Percentiles rank a stretch among this genome's conserved stretches.
These are phyloP conservation scores for Eleginops maclovinus DNA, from an alignment of 2,113 vertebrate species.

Conservation along the genomic window DNA sequence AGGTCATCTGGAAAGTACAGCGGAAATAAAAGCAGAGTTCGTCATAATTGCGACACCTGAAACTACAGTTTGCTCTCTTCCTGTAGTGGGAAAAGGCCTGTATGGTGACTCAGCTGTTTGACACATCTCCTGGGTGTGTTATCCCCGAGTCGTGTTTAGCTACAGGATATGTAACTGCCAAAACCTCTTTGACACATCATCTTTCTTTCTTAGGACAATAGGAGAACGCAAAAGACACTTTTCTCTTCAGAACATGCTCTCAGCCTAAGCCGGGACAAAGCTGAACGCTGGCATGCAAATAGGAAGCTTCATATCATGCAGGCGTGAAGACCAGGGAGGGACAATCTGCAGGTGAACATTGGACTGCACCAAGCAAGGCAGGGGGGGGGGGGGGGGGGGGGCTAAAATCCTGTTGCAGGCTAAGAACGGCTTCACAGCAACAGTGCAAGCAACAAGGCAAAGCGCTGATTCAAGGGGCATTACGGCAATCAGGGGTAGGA, in stretches of 20 bases:
- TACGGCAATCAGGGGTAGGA: not conserved
- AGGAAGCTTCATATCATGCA: conserved; percentile 41
- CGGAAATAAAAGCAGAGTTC: not conserved
- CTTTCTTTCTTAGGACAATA: too few relatives aligned
- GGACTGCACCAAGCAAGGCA: conserved; percentile 29
- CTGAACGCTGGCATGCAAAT: conserved; percentile 3
- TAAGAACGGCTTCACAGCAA: conserved; percentile 39
- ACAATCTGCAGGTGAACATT: conserved; percentile 8
- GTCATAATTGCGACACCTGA: not conserved
- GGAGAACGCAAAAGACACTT: not conserved
- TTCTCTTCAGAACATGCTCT: conserved; percentile 7
- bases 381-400: not conserved
- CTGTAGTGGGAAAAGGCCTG: not conserved
- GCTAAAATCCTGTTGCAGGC: not conserved
- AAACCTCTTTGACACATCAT: too few relatives aligned
- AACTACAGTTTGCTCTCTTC: not conserved
- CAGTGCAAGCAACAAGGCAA: conserved; percentile 57
- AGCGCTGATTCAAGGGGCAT: conserved; percentile 30
- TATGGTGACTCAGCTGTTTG: not conserved
- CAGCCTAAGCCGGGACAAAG: conserved; percentile 22
- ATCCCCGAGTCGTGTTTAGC: not conserved
- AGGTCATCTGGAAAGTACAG: not conserved
- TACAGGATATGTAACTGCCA: not conserved
- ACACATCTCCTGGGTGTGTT: not conserved
- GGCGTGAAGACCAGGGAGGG: conserved; percentile 8